Base-by-base conservation (phyloP, 1,140 invertebrate species). In the Dinoponera quadriceps region DNA sequence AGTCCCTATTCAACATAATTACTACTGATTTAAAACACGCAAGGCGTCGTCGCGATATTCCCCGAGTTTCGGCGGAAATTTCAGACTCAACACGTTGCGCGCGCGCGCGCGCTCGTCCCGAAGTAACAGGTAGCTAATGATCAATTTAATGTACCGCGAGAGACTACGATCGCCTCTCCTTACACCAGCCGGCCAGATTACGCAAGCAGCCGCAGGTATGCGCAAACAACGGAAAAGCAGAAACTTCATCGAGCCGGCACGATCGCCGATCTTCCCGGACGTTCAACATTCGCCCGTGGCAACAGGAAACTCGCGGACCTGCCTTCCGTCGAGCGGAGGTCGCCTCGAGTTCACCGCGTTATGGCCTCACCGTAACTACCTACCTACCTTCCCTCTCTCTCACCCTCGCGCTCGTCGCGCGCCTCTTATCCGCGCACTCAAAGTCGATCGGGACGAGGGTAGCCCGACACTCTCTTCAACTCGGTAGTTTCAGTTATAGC, bases 401-500 rank as follows among this genome's bases (percentile, higher is more conserved):
- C 44, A 5, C 5, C 74, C 38, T 25, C n/a, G 18, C 44, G 7
- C 5, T 62, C 20, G 27, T 57, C 9, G n/a, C n/a, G 27, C 44
- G 22, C 29, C 44, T 44, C 22, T 48, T 18, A 48, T 25, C 5
- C 38, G 38, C 7, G 38, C 7, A 11, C 9, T 27, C 72, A 14
- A 44, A 38, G n/a, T 77, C 48, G 29, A 3, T 5, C n/a, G 60
- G 14, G 20, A 66, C 68, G 51, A 68, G 48, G 22, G 71, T 38
- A 66, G 44, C 51, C 48, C 57, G 49, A 65, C 75, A 49, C 25
- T 33, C 84, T 86, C 80, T 81, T 57, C 44, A 55, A 48, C 63
- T 59, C 55, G 16, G 29, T 44, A 89, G 83, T 84, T 81, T 72
- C 83, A 80, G 86, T 88, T 90, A 90, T 91, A 87, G 75, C 81